These are phyloP conservation scores for Lophius americanus DNA, from an alignment of 2,797 vertebrate genomes.

Conservation along the genomic window DNA sequence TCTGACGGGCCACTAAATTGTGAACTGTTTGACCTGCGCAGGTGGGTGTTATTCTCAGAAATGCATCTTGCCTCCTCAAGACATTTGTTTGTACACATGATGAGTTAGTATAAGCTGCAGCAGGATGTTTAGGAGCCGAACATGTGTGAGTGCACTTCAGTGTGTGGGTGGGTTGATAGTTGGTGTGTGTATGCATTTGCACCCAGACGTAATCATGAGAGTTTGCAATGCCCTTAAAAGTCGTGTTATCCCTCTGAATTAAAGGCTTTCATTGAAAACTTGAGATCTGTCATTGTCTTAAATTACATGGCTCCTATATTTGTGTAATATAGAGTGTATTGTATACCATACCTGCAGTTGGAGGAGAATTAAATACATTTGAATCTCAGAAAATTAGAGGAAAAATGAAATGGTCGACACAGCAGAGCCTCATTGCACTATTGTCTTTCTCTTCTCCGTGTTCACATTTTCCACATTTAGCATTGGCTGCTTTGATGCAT, in stretches of 20 bases:
- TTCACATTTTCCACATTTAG: conserved; percentile 86
- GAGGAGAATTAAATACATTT: conserved; percentile 48
- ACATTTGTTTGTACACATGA: conserved; percentile 94
- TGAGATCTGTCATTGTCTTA: conserved; percentile 52
- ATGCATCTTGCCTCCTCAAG: conserved; percentile 59
- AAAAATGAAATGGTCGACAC: conserved; percentile 72
- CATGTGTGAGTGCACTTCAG: conserved; percentile 82
- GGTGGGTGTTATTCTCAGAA: conserved; percentile 84
- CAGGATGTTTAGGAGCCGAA: conserved; percentile 88
- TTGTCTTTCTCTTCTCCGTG: conserved; percentile 69
- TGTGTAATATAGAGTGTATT: conserved; percentile 21
- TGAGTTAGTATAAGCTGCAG: conserved; percentile 86
- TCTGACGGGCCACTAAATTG: conserved; percentile 41
- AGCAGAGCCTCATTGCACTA: conserved; percentile 65
- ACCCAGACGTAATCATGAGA: conserved; percentile 50
- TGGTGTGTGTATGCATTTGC: conserved; percentile 41
- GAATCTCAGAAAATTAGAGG: conserved; percentile 58
- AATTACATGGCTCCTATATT: conserved; percentile 43
- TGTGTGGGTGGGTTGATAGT: conserved; percentile 39
- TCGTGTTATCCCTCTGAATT: conserved; percentile 50
- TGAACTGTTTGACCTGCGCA: conserved; percentile 81
- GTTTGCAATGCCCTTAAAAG: conserved; percentile 56
- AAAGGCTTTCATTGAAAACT: conserved; percentile 38
- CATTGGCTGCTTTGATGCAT: conserved; percentile 80
- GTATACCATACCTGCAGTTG: conserved; percentile 15